These are phyloP conservation scores for Rhopilema esculentum DNA, from an alignment of 30 jellyfish, hydroid and myxozoan genomes.

Conservation along the genomic window DNA sequence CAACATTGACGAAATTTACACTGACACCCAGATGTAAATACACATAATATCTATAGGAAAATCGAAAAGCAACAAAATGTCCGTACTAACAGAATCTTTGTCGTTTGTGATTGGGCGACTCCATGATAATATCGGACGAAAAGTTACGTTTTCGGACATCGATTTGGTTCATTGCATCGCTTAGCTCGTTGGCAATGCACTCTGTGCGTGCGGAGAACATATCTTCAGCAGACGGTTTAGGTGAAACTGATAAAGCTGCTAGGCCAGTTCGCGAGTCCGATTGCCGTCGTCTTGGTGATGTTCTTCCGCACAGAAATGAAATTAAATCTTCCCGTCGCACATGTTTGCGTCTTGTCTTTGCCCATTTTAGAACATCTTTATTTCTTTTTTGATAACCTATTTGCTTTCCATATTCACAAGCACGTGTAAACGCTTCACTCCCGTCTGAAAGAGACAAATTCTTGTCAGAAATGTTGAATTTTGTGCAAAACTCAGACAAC, in stretches of 20 bases:
- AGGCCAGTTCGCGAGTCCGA: constrained; percentile 73
- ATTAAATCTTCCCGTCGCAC: constrained; percentile 87
- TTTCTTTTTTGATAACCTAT: constrained; percentile 85
- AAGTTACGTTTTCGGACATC: constrained; percentile 89
- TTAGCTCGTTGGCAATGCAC: constrained; percentile 22
- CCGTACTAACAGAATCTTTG: constrained; percentile 69
- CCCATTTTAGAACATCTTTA: constrained; percentile 90
- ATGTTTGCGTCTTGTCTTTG: constrained; percentile 78
- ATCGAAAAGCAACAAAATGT: background rate
- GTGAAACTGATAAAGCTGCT: constrained; percentile 55
- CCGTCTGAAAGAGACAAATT: constrained; percentile 68
- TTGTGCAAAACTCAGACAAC: background rate
- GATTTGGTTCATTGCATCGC: constrained; percentile 10
- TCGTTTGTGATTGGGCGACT: constrained; percentile 77
- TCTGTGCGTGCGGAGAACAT: constrained; percentile 35
- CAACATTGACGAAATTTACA: background rate
- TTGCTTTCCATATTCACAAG: constrained; percentile 79
- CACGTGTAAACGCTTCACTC: constrained; percentile 82
- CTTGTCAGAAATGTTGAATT: too few relatives aligned
- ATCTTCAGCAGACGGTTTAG: constrained; percentile 62
- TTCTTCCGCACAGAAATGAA: constrained; percentile 87
- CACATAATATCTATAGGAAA: background rate
- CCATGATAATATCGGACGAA: constrained; percentile 70
- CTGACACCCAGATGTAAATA: background rate
- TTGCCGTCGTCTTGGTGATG: constrained; percentile 91